phyloP scores from a whole-genome alignment of 2,888 invertebrate species.

The Achlya flavicornis region DNA sequence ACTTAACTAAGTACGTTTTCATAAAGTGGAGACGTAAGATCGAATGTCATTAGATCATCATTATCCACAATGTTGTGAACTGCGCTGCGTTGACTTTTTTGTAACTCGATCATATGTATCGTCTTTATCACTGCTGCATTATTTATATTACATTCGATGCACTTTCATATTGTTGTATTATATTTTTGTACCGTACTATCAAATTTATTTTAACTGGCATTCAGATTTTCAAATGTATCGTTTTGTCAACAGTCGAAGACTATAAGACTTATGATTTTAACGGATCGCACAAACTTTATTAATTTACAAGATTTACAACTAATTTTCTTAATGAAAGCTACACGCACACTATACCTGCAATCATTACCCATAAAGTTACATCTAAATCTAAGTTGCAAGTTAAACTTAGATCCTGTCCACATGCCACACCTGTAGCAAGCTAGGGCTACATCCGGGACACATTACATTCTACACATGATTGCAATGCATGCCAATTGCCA shows the following conservation, averaged over 20 bases:
- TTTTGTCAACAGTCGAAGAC: no score
- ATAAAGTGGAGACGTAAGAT: background rate
- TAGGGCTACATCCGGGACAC: constrained; percentile 6
- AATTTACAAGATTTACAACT: no score
- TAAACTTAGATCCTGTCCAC: background rate
- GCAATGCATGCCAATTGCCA: background rate
- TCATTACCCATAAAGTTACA: no score
- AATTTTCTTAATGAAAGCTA: no score
- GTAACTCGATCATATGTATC: background rate
- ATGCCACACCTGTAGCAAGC: constrained; percentile 4
- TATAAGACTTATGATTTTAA: no score
- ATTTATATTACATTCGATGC: background rate
- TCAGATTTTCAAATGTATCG: no score
- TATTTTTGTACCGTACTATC: background rate
- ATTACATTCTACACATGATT: constrained; percentile 9
- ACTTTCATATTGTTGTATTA: background rate
- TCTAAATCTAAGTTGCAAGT: background rate
- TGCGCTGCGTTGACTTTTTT: no score
- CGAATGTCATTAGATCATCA: constrained; percentile 7
- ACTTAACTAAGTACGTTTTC: background rate
- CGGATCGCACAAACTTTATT: no score
- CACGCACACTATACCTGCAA: no score
- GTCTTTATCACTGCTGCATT: no score
- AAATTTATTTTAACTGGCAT: background rate
- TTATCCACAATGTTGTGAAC: background rate